These are phyloP conservation scores for Sclerodermus sp. DNA, from an alignment of 2,888 invertebrate species.

Conservation along the genomic window DNA sequence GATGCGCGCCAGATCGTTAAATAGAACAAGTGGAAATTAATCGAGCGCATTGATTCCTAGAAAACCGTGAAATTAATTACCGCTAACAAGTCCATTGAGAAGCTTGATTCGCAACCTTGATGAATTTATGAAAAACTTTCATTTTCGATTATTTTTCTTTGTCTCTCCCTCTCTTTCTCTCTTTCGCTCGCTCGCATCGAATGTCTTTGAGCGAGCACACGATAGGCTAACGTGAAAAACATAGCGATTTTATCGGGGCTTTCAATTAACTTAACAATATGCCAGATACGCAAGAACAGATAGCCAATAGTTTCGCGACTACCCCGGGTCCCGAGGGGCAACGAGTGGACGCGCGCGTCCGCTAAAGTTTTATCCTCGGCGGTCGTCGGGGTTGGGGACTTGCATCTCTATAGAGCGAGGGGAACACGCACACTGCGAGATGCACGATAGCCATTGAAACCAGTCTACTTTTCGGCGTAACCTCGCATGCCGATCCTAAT, in stretches of 20 bases:
- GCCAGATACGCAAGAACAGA: slow-evolving; percentile 38
- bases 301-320: slow-evolving; percentile 35
- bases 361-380: slow-evolving; percentile 29
- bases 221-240: slow-evolving; percentile 41
- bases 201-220: background rate
- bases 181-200: slow-evolving; percentile 18
- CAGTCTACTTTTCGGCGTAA: slow-evolving; percentile 34
- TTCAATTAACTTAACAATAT: slow-evolving; percentile 50
- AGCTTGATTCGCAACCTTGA: no score
- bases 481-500: slow-evolving; percentile 27
- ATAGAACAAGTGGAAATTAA: no score
- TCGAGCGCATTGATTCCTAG: no score
- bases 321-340: slow-evolving; percentile 8
- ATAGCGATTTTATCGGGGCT: slow-evolving; percentile 45
- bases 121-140: no score
- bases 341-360: background rate
- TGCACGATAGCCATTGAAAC: slow-evolving; percentile 28
- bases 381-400: background rate
- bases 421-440: slow-evolving; percentile 16
- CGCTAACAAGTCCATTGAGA: no score
- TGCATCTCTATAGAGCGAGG: background rate
- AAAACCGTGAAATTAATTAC: no score
- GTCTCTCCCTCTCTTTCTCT: slow-evolving; percentile 3
- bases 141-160: no score
- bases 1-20: background rate